Percentiles rank a stretch among this genome's conserved stretches.
These are phyloP conservation scores for Montipora sp. DNA, from an alignment of 64 coral and sea anemone species.

Conservation along the genomic window DNA sequence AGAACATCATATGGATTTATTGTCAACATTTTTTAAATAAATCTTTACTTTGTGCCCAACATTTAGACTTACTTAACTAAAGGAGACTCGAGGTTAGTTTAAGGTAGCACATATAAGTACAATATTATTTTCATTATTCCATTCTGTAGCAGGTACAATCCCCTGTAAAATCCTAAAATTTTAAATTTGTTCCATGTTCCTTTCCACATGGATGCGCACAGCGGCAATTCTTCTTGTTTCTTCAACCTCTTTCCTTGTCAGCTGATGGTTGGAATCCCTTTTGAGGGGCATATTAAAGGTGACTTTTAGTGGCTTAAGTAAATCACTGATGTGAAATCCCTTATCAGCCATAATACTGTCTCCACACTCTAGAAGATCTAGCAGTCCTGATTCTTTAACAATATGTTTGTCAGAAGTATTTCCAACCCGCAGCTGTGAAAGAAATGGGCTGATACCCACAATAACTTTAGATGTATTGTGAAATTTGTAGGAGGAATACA, in stretches of 20 bases:
- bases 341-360: no score
- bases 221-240: slow-evolving; percentile 19
- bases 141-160: slow-evolving; percentile 33
- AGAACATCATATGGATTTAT: neutral
- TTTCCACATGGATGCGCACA: slow-evolving; percentile 8
- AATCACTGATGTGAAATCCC: no score
- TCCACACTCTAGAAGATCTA: neutral
- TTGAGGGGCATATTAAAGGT: slow-evolving; percentile 31
- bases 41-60: neutral
- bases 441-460: slow-evolving; percentile 27
- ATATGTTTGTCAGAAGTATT: slow-evolving; percentile 59
- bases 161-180: slow-evolving; percentile 40
- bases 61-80: neutral
- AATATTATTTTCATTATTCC: slow-evolving; percentile 57
- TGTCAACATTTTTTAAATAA: neutral
- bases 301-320: slow-evolving; percentile 2
- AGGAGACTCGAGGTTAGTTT: slow-evolving; percentile 25
- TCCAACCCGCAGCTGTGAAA: slow-evolving; percentile 31
- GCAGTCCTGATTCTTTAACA: slow-evolving; percentile 26
- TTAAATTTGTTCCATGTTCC: slow-evolving; percentile 61
- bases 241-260: slow-evolving; percentile 18
- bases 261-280: slow-evolving; percentile 26
- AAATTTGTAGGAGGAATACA: slow-evolving; percentile 25
- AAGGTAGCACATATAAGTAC: slow-evolving; percentile 48
- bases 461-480: slow-evolving; percentile 38